Evolutionary conservation across 2,113 vertebrate genomes (phyloP).

Genomic region (Zapornia atra): DNA sequence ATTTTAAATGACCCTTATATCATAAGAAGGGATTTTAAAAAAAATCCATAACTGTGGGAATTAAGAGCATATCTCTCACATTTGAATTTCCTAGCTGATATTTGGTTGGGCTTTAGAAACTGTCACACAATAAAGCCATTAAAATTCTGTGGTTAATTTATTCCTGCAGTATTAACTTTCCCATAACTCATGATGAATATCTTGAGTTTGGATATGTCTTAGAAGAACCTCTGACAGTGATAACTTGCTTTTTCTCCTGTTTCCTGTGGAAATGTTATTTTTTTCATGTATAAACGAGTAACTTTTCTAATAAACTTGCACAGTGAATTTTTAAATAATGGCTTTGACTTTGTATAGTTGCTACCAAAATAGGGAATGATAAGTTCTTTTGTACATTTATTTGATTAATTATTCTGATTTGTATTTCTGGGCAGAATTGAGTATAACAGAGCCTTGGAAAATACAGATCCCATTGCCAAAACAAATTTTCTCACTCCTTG

Average conservation of each 20-base stretch:
- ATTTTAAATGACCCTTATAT: constrained; percentile 54
- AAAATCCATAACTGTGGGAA: neutral
- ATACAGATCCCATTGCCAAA: constrained; percentile 35
- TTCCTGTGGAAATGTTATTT: constrained; percentile 7
- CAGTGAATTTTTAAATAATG: constrained; percentile 55
- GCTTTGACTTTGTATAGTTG: neutral
- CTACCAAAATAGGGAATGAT: constrained; percentile 36
- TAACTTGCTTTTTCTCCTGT: constrained; percentile 43
- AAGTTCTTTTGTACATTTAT: constrained; percentile 21
- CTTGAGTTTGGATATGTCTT: constrained; percentile 53
- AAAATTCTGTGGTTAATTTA: constrained; percentile 73
- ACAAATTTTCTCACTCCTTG: constrained; percentile 44
- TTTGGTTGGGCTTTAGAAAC: constrained; percentile 60
- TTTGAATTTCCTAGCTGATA: constrained; percentile 52
- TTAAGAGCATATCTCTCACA: constrained; percentile 40
- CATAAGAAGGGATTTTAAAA: constrained; percentile 26
- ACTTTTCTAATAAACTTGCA: constrained; percentile 59
- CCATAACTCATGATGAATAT: constrained; percentile 60
- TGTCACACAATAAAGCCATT: constrained; percentile 64
- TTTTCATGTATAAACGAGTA: neutral
- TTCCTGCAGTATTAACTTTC: constrained; percentile 68
- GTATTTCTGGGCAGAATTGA: constrained; percentile 25
- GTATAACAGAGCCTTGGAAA: neutral
- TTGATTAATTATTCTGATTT: constrained; percentile 49
- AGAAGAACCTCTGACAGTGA: constrained; percentile 50